phyloP scores from a whole-genome alignment of 2,888 invertebrate species.

The Nomada hirtipes region DNA sequence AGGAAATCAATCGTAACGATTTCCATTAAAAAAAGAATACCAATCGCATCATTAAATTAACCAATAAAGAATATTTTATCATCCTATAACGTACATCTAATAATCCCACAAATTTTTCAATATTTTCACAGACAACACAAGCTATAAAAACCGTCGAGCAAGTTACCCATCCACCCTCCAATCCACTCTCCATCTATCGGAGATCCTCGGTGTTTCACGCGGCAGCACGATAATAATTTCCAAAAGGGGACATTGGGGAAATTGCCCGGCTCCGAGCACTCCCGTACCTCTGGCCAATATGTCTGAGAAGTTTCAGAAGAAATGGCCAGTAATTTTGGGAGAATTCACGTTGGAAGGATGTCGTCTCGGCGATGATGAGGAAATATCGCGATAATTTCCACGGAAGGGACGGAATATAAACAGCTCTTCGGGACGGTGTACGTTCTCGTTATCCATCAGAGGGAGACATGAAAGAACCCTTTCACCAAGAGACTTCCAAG shows the following conservation, averaged over 20 bases:
- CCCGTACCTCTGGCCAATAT: background rate
- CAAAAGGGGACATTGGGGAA: slow-evolving; percentile 18
- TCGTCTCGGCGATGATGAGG: slow-evolving; percentile 26
- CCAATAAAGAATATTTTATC: too few relatives aligned
- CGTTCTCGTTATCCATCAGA: background rate
- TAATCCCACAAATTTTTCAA: too few relatives aligned
- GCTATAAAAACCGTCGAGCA: background rate
- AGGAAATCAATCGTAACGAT: too few relatives aligned
- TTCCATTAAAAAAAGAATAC: too few relatives aligned
- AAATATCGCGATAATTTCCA: slow-evolving; percentile 46
- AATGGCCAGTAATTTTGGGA: slow-evolving; percentile 39
- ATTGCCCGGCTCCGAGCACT: background rate
- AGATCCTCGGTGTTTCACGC: background rate
- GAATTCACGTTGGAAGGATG: background rate
- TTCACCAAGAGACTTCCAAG: background rate
- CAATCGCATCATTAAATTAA: too few relatives aligned
- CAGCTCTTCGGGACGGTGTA: background rate
- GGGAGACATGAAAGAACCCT: slow-evolving; percentile 13
- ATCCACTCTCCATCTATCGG: background rate
- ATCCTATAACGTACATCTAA: too few relatives aligned
- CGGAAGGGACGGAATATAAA: slow-evolving; percentile 18
- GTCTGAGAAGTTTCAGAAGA: slow-evolving; percentile 24
- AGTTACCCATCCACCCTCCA: background rate
- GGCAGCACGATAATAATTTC: slow-evolving; percentile 24
- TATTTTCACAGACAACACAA: background rate